phyloP scores from a whole-genome alignment of 2,797 vertebrate species.

The Macrochelys suwanniensis region DNA sequence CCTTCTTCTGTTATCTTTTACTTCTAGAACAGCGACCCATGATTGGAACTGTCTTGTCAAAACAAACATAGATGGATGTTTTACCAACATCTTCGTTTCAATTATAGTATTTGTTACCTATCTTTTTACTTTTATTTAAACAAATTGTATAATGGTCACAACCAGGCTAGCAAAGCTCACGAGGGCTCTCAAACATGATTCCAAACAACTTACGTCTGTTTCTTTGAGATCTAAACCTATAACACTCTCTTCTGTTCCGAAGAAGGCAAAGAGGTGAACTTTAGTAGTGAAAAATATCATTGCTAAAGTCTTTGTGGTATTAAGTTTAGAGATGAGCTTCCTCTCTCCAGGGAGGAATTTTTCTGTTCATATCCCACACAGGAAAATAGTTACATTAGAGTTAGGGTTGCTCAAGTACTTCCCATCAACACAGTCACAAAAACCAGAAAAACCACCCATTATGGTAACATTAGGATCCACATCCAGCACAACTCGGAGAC shows the following conservation, averaged over 20 bases:
- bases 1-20: neutral
- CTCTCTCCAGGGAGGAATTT: constrained; percentile 11
- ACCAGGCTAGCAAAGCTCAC: neutral
- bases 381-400: constrained; percentile 36
- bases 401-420: constrained; percentile 7
- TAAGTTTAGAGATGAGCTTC: constrained; percentile 6
- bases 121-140: neutral
- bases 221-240: neutral
- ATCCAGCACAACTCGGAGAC: neutral
- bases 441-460: neutral
- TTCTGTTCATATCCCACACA: neutral
- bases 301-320: neutral
- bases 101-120: neutral
- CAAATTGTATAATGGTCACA: neutral
- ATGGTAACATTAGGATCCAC: neutral
- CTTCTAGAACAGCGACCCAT: neutral
- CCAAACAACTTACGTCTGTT: neutral
- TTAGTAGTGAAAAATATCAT: neutral
- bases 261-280: neutral
- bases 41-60: neutral
- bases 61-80: neutral
- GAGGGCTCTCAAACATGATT: neutral
- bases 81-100: neutral
- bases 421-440: constrained; percentile 17
- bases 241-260: neutral